phyloP scores from a whole-genome alignment of 2,113 vertebrate species.

The Myrmophylax atrothorax region DNA sequence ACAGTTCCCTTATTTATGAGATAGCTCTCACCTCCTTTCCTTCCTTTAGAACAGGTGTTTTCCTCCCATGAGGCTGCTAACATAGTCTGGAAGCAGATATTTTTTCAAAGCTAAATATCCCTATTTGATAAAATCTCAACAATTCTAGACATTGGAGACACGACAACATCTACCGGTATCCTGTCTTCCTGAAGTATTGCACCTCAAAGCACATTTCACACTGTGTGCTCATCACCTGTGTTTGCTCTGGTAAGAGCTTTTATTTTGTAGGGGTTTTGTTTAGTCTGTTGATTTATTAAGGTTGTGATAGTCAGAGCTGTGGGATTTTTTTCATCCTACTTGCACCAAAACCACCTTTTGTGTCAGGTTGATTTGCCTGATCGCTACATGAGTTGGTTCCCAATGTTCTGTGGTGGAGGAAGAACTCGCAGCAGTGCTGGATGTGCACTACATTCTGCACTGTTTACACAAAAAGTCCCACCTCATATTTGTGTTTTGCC shows the following conservation, averaged over 20 bases:
- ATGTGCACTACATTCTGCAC: background rate
- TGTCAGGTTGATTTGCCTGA: background rate
- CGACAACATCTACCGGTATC: accelerated
- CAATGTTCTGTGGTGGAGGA: background rate
- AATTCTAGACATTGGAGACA: background rate
- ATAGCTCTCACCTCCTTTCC: background rate
- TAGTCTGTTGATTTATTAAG: background rate
- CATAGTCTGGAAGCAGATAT: background rate
- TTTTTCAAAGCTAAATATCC: background rate
- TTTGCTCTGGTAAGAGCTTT: background rate
- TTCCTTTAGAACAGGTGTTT: background rate
- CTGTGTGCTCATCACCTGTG: accelerated
- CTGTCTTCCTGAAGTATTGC: background rate
- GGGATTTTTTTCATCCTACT: background rate
- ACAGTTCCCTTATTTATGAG: background rate
- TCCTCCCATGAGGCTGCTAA: background rate
- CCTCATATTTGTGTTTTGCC: background rate
- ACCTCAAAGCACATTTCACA: background rate
- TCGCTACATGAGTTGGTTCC: background rate
- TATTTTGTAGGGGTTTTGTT: accelerated
- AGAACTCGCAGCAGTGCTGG: background rate
- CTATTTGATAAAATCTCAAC: background rate
- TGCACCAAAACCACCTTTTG: background rate
- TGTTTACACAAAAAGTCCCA: background rate
- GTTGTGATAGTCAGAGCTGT: background rate